Percentiles rank a stretch among this genome's conserved stretches.
These are phyloP conservation scores for Andrena camellia DNA, from an alignment of 2,888 invertebrate genomes.

Conservation along the genomic window DNA sequence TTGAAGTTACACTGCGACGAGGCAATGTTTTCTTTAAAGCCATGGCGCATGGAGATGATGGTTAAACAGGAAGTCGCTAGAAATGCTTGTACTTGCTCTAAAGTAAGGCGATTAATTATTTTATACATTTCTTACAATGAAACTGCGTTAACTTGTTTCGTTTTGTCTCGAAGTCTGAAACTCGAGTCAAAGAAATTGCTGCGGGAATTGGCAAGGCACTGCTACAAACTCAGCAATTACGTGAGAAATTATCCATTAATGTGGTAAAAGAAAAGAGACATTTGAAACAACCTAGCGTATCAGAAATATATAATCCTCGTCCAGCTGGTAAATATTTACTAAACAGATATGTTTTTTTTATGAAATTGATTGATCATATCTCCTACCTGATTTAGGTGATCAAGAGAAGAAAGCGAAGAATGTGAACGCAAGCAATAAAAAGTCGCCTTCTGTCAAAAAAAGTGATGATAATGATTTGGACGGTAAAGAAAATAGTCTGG, in stretches of 20 bases:
- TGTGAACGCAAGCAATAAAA: background rate
- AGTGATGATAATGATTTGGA: background rate
- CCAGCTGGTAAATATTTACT: conserved; percentile 34
- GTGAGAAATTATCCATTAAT: conserved; percentile 75
- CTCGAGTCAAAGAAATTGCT: conserved; percentile 76
- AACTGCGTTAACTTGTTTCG: conserved; percentile 10
- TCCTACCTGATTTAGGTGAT: conserved; percentile 8
- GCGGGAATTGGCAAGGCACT: conserved; percentile 78
- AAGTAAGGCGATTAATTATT: conserved; percentile 72
- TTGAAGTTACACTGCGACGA: conserved; percentile 79
- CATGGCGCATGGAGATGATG: conserved; percentile 76
- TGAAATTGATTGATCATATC: background rate
- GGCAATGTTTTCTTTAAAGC: conserved; percentile 78
- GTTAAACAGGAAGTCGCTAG: conserved; percentile 69
- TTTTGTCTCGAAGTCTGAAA: conserved; percentile 49
- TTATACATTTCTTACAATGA: background rate
- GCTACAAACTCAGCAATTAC: conserved; percentile 77
- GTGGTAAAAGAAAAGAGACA: conserved; percentile 63
- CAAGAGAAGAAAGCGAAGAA: background rate
- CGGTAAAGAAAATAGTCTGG: background rate
- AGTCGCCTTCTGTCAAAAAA: background rate
- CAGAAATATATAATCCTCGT: conserved; percentile 65
- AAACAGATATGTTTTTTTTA: background rate
- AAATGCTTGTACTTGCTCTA: conserved; percentile 76
- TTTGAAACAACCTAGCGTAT: conserved; percentile 52